Base-by-base conservation (phyloP, 2,797 vertebrate species). In the Hephaestus fuliginosus region DNA sequence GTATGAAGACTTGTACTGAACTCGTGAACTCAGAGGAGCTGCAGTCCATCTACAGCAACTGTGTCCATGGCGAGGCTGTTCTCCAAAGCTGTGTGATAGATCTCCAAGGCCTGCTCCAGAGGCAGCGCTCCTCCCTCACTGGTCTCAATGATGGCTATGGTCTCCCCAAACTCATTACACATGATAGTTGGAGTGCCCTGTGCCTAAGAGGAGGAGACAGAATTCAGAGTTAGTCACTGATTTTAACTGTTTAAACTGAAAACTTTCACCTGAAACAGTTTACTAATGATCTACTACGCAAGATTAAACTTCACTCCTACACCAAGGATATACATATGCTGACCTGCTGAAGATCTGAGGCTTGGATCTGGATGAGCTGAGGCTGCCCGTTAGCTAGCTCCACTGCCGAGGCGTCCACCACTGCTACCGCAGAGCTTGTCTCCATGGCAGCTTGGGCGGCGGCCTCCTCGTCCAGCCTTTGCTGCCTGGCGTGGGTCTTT, bases 91-190 rank as follows among this genome's bases (percentile, higher is more conserved):
- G 96, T 96, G 82, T 97, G 97, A 76, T 97, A 98, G 53, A 98
- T 96, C 90, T 98, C 97, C 73, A 98, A 90, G 0, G 97, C 97
- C 89, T 97, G 96, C 74, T 96, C 96, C 53, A 98, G 93, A 1
- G 96, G 96, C 65, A 97, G 91, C 0, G 91, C 93, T 30, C 93
- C 96, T 0, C 96, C 96, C 80, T 97, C 97, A 0, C 95, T 96
- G 0, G 96, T 98, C 93, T 97, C 96, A 0, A 98, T 98, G 91
- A 98, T 97, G 81, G 97, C 97, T 1, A 98, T 98, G 53, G 97
- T 96, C 93, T 98, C 97, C 25, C 97, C 97, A 0, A 98, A 96
- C 90, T 97, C 97, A 0, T 97, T 98, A 18, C 97, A 98, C 97
- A 98, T 97, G 87, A 98, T 98, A 0, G 96, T 97, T 18, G 95